Conservation (phyloP, 2,797 vertebrate species). For the Apogon talboti region DNA sequence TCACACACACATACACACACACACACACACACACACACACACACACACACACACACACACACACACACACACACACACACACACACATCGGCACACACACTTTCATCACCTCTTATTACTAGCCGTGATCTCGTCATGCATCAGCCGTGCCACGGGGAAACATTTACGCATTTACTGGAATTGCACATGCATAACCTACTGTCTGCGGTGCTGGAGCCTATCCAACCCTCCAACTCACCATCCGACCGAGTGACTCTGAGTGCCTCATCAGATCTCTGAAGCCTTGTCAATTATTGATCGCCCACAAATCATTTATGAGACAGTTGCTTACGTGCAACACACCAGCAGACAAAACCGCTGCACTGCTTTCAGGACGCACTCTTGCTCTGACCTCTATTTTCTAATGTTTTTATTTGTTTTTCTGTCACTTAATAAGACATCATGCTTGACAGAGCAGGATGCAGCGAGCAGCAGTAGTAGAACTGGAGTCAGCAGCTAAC, state of each 20-base stretch:
- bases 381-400: slow-evolving; percentile 12
- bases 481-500: slow-evolving; percentile 44
- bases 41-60: slow-evolving; percentile 8
- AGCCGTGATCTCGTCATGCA: slow-evolving; percentile 54
- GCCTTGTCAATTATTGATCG: slow-evolving; percentile 74
- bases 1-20: slow-evolving; percentile 17
- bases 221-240: slow-evolving; percentile 29
- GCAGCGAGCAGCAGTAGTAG: not conserved
- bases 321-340: slow-evolving; percentile 37
- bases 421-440: slow-evolving; percentile 22
- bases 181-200: slow-evolving; percentile 36
- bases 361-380: slow-evolving; percentile 19
- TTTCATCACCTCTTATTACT: slow-evolving; percentile 58
- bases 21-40: slow-evolving; percentile 21
- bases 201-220: slow-evolving; percentile 44
- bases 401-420: slow-evolving; percentile 27
- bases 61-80: slow-evolving; percentile 19
- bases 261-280: slow-evolving; percentile 74
- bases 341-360: not conserved
- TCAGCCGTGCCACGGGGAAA: slow-evolving; percentile 44
- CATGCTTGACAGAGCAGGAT: slow-evolving; percentile 41
- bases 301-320: slow-evolving; percentile 79
- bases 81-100: slow-evolving; percentile 10
- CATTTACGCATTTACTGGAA: slow-evolving; percentile 55
- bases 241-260: slow-evolving; percentile 36